Conservation (phyloP, 1,140 invertebrate species). For the Atopsyche davidsoni region DNA sequence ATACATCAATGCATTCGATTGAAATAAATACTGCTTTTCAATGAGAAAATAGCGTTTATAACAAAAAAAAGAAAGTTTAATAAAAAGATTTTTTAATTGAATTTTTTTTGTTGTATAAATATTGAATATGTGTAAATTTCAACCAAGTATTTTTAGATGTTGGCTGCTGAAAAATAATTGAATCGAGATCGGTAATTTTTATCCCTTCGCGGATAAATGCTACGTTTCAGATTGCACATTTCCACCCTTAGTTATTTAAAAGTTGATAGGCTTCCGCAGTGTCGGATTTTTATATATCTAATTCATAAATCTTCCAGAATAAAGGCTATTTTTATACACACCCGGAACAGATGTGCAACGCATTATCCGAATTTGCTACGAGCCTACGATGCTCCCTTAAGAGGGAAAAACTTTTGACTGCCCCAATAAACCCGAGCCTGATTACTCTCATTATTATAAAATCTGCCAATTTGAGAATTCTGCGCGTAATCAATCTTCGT, state of each 20-base stretch:
- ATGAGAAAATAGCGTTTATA: too few relatives aligned
- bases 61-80: too few relatives aligned
- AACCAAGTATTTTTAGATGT: too few relatives aligned
- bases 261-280: slow-evolving; percentile 29
- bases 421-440: slow-evolving; percentile 28
- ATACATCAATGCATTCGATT: too few relatives aligned
- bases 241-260: slow-evolving; percentile 4
- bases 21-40: too few relatives aligned
- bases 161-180: too few relatives aligned
- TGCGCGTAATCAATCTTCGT: slow-evolving; percentile 30
- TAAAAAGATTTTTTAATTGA: too few relatives aligned
- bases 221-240: slow-evolving; percentile 2
- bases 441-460: slow-evolving; percentile 31
- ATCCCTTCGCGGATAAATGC: too few relatives aligned
- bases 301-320: slow-evolving; percentile 28
- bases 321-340: slow-evolving; percentile 29
- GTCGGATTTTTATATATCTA: slow-evolving; percentile 30
- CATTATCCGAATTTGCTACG: slow-evolving; percentile 20
- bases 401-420: slow-evolving; percentile 19
- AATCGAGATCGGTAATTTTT: too few relatives aligned
- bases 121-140: too few relatives aligned
- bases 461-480: slow-evolving; percentile 30
- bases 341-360: slow-evolving; percentile 29
- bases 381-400: slow-evolving; percentile 7
- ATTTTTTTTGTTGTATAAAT: too few relatives aligned